Base-by-base conservation (phyloP, 2,888 invertebrate genomes). In the Crocallis elinguaria region DNA sequence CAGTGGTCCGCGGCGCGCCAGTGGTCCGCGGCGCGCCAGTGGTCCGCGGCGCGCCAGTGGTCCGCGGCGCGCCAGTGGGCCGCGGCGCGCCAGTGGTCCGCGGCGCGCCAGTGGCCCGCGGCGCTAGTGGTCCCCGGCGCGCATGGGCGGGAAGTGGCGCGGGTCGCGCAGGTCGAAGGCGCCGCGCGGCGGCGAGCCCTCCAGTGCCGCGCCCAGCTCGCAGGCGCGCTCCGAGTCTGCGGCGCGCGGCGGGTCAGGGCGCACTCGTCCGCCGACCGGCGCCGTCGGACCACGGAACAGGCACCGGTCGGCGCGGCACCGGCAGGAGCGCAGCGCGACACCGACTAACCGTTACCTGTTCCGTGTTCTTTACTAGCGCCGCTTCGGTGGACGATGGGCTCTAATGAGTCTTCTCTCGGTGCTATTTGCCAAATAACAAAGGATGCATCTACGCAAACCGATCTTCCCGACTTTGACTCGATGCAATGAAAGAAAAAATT, bases 101-200 rank as follows among this genome's bases (percentile, higher is more conserved):
- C 58, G 58, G 71, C 69, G 16, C 14, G 25, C n/a, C 27, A 11
- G 27, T 1, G 27, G 11, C 27, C 19, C 3, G 19, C 19, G 19
- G 19, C 19, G 13, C 32, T 32, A 32, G 32, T 32, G 32, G 9
- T 11, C 56, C 52, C 60, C 46, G 49, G 65, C 48, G 61, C 69
- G 73, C 72, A 96, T 94, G 61, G 97, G 96, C 67, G 97, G 97
- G 88, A 96, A 97, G 91, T 97, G 96, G 64, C 93, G 89, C 66
- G 95, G 96, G 88, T 97, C 96, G 79, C 95, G 95, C 84, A 97
- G 93, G 79, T 95, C 95, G 86, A 95, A 94, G 64, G 93, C 88
- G 52, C 93, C 94, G 74, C 94, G 94, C 53, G 95, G 93, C 45
- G 95, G 93, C 39, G 93, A 92, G 57, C 76, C 77, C 81, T 95